A percentile compares a stretch with the other conserved stretches of the same genome.
phyloP scores from a whole-genome alignment of 2,797 vertebrate genomes.

The Chiloscyllium punctatum region DNA sequence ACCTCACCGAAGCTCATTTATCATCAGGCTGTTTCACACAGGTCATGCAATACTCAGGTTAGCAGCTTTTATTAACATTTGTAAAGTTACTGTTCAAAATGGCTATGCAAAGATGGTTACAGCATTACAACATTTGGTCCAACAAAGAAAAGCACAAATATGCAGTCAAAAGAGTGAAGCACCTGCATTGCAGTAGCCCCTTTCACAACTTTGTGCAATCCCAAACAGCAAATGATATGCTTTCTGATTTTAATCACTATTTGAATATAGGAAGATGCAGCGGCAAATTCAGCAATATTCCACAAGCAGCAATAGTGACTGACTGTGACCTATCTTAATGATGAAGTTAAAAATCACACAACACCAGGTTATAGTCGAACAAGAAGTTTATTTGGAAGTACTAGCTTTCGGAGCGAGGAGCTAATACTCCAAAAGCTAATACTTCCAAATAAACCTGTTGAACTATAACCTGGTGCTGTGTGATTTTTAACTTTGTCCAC shows the following conservation, averaged over 20 bases:
- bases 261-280: neutral
- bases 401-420: too few species aligned
- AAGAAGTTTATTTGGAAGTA: too few species aligned
- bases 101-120: neutral
- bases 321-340: neutral
- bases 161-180: neutral
- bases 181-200: neutral
- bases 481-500: too few species aligned
- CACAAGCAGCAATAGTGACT: neutral
- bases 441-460: too few species aligned
- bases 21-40: neutral
- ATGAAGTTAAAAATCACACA: neutral
- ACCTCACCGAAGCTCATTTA: neutral
- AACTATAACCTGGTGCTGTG: too few species aligned
- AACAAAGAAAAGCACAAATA: neutral
- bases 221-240: neutral
- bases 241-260: neutral
- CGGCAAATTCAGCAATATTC: neutral
- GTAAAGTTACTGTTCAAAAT: neutral
- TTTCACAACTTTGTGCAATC: neutral
- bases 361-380: too few species aligned
- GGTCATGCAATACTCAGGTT: neutral
- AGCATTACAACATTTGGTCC: neutral
- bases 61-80: neutral
- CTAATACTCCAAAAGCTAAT: too few species aligned